Evolutionary conservation across 2,888 invertebrate species (phyloP).

Genomic region (Macrophya alboannulata): DNA sequence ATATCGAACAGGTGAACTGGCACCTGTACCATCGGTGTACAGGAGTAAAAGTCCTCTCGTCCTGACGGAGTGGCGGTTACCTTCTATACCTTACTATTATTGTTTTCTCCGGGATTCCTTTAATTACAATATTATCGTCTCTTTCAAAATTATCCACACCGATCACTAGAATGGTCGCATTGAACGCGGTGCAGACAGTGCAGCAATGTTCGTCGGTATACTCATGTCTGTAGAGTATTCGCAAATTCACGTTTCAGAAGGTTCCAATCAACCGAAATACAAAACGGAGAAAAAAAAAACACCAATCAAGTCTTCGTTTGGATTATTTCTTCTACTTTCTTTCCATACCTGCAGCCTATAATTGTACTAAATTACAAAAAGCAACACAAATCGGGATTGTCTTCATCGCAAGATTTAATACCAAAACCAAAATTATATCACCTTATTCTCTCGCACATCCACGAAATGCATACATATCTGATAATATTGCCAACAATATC

Average conservation of each 20-base stretch:
- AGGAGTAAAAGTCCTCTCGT: constrained; percentile 55
- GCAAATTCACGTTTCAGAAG: neutral
- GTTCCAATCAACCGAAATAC: neutral
- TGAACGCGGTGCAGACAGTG: neutral
- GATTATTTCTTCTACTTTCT: neutral
- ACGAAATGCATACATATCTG: too few relatives aligned
- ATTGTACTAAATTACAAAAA: neutral
- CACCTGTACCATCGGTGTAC: constrained; percentile 70
- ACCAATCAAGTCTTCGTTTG: neutral
- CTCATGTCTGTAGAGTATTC: too few relatives aligned
- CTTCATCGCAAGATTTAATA: neutral
- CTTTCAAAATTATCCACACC: neutral
- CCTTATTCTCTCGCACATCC: neutral
- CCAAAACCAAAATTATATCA: neutral
- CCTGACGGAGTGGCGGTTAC: constrained; percentile 38
- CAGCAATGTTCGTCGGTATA: too few relatives aligned
- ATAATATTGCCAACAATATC: neutral
- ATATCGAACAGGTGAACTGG: constrained; percentile 76
- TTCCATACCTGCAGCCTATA: too few relatives aligned
- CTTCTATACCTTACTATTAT: constrained; percentile 28
- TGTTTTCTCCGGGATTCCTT: constrained; percentile 1
- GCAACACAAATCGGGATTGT: neutral
- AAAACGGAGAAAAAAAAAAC: neutral
- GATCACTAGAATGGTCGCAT: neutral
- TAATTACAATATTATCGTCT: neutral